Conservation (phyloP, 2,113 vertebrate genomes). For the Archilochus colubris region DNA sequence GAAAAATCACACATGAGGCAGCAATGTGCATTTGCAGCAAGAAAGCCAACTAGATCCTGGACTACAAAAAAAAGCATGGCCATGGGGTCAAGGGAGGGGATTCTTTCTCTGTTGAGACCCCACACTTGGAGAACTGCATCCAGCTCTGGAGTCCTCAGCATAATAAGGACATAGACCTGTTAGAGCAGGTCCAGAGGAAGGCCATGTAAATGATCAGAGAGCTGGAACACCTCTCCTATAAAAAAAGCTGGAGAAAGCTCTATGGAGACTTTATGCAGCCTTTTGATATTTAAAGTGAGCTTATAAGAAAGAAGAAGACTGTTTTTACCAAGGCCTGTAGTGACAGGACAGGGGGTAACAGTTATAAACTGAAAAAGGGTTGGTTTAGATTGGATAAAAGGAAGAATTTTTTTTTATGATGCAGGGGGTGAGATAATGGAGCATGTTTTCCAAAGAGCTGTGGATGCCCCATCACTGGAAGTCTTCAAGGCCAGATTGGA, state of each 20-base stretch:
- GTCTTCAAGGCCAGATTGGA: background rate
- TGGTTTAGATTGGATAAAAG: background rate
- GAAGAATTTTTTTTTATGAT: no score
- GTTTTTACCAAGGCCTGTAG: background rate
- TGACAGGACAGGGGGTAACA: background rate
- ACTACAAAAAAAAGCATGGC: no score
- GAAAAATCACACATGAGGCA: background rate
- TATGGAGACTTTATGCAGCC: accelerated
- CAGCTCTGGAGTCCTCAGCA: background rate
- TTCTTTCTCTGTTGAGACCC: accelerated
- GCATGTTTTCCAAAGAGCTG: background rate
- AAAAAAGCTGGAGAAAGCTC: background rate
- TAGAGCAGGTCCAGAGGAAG: background rate
- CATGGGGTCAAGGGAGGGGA: background rate
- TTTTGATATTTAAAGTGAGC: background rate
- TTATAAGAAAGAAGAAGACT: background rate
- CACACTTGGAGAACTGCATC: background rate
- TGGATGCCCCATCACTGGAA: background rate
- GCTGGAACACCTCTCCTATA: no score
- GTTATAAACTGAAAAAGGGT: background rate
- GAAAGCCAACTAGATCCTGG: background rate
- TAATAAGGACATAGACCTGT: accelerated
- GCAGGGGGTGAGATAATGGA: background rate
- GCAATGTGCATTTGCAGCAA: background rate
- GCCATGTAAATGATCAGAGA: background rate